These are phyloP conservation scores for Bactericera cockerelli DNA, from an alignment of 1,140 invertebrate genomes.

Conservation along the genomic window DNA sequence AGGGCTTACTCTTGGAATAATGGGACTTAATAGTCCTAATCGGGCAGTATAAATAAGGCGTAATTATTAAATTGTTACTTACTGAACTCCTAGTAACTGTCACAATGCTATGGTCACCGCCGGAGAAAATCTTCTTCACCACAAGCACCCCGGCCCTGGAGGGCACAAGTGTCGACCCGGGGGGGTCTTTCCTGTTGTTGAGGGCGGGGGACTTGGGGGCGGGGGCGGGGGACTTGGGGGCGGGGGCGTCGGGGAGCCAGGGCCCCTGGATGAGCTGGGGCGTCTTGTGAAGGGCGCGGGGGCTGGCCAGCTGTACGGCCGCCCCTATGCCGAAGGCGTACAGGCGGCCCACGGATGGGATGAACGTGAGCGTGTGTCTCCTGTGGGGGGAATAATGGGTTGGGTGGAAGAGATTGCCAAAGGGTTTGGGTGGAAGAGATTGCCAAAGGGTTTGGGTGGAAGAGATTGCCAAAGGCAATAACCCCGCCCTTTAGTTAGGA, in stretches of 20 bases:
- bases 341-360: slow-evolving; percentile 54
- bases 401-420: too few species aligned
- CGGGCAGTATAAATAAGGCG: too few species aligned
- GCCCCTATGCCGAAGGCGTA: slow-evolving; percentile 82
- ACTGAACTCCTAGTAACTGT: slow-evolving; percentile 34
- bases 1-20: too few species aligned
- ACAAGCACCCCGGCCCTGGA: slow-evolving; percentile 20
- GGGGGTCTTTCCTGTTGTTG: slow-evolving; percentile 23
- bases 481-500: too few species aligned
- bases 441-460: too few species aligned
- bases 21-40: too few species aligned
- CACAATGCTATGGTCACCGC: slow-evolving; percentile 76
- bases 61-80: slow-evolving; percentile 13
- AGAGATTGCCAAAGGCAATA: too few species aligned
- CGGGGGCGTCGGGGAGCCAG: slow-evolving; percentile 42
- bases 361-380: slow-evolving; percentile 66
- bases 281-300: slow-evolving; percentile 33
- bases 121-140: slow-evolving; percentile 55
- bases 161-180: too few species aligned
- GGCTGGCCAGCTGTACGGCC: slow-evolving; percentile 67
- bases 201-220: slow-evolving; percentile 16
- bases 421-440: too few species aligned
- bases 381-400: too few species aligned
- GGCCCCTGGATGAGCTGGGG: slow-evolving; percentile 53
- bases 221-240: too few species aligned